Percentiles rank a stretch among this genome's conserved stretches.
Conservation (phyloP, 2,797 vertebrate species). For the Botia kubotai region DNA sequence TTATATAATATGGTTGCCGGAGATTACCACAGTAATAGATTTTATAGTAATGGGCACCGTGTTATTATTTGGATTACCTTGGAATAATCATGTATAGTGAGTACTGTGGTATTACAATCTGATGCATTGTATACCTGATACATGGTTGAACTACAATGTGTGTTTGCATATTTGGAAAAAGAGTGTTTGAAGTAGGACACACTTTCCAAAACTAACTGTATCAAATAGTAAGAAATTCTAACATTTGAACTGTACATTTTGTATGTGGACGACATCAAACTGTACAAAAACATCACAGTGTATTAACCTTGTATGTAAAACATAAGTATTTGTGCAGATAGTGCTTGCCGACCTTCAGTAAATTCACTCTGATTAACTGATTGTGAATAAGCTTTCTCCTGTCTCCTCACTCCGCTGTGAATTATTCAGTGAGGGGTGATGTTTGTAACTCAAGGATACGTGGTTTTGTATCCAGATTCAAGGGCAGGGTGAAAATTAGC, state of each 20-base stretch:
- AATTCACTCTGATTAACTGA: constrained; percentile 39
- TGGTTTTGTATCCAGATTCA: constrained; percentile 35
- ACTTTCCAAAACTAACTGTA: background rate
- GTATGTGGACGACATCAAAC: background rate
- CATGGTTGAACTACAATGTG: no score
- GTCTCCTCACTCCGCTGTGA: constrained; percentile 28
- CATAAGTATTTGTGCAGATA: background rate
- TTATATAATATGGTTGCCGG: no score
- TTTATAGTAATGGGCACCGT: no score
- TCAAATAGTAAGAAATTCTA: background rate
- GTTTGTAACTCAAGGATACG: constrained; percentile 49
- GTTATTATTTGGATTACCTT: no score
- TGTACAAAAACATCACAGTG: background rate
- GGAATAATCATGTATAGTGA: no score
- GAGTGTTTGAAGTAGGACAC: no score
- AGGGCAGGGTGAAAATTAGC: constrained; percentile 38
- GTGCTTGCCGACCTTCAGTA: constrained; percentile 16
- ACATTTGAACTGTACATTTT: background rate
- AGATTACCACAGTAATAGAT: no score
- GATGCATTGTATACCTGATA: no score
- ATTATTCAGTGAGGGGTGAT: constrained; percentile 44
- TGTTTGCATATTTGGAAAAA: no score
- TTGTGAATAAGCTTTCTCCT: constrained; percentile 32
- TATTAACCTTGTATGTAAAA: constrained; percentile 18
- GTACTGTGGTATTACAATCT: no score